A percentile compares a stretch with the other conserved stretches of the same genome.
These are phyloP conservation scores for Drosophila hamatofila DNA, from an alignment of 2,888 invertebrate species.

Conservation along the genomic window DNA sequence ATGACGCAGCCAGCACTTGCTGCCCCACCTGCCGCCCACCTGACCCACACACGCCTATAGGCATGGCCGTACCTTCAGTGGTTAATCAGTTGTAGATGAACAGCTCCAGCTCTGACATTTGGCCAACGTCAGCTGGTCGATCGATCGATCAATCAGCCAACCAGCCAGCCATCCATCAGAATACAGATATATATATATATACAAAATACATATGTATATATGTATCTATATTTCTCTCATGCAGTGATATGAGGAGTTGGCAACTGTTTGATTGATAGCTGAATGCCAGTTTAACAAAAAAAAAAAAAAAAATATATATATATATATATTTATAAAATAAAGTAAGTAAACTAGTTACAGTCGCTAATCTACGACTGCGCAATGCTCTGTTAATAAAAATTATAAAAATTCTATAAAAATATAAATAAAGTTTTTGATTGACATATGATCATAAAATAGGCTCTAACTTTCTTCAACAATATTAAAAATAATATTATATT, in stretches of 20 bases:
- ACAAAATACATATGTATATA: constrained; percentile 4
- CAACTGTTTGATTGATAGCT: constrained; percentile 68
- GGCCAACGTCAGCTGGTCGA: constrained; percentile 64
- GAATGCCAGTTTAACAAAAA: constrained; percentile 30
- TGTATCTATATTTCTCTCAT: constrained; percentile 4
- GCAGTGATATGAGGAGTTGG: constrained; percentile 30
- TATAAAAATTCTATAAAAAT: background rate
- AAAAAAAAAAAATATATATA: background rate
- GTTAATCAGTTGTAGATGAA: constrained; percentile 71
- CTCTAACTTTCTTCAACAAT: background rate
- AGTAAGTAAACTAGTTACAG: background rate
- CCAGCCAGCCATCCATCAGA: constrained; percentile 75
- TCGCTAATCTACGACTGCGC: background rate
- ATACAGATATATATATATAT: constrained; percentile 29
- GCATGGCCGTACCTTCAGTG: constrained; percentile 32
- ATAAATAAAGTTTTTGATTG: background rate
- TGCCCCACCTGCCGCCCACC: constrained; percentile 22
- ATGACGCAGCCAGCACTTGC: constrained; percentile 72
- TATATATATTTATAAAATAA: constrained; percentile 1
- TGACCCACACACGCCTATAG: background rate
- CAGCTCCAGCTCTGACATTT: constrained; percentile 60
- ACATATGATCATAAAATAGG: too few relatives aligned
- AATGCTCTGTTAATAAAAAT: constrained; percentile 4
- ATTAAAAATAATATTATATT: background rate
- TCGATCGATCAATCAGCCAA: constrained; percentile 75